Conservation (phyloP, 2,797 vertebrate species). For the Okamejei kenojei region DNA sequence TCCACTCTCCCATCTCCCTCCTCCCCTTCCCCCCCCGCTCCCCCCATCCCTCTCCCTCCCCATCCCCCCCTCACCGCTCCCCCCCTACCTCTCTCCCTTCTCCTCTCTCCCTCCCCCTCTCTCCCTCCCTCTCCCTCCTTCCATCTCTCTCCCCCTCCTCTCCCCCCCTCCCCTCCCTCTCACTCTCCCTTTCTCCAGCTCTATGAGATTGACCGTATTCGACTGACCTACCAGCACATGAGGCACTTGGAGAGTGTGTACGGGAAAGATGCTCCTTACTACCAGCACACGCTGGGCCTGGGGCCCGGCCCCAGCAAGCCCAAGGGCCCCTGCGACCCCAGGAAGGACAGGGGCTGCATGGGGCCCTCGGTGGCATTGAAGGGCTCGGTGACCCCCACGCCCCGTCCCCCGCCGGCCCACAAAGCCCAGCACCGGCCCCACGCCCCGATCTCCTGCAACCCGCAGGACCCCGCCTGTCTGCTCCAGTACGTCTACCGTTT, state of each 20-base stretch:
- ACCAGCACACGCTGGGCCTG: constrained; percentile 62
- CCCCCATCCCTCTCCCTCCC: no score
- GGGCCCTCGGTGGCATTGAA: constrained; percentile 40
- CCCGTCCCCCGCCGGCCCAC: constrained; percentile 41
- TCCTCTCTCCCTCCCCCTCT: no score
- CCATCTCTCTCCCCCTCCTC: no score
- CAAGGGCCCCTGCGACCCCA: constrained; percentile 54
- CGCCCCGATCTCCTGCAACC: constrained; percentile 58
- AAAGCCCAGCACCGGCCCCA: background rate
- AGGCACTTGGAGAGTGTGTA: constrained; percentile 60
- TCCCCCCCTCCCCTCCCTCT: no score
- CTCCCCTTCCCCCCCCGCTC: no score
- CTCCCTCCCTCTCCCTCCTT: no score
- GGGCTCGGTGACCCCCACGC: constrained; percentile 45
- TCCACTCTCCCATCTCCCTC: no score
- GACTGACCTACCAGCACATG: constrained; percentile 74
- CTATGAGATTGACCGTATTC: constrained; percentile 69
- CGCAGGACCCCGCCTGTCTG: constrained; percentile 59
- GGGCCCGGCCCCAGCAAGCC: constrained; percentile 31
- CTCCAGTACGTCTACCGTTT: background rate
- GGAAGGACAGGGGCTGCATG: constrained; percentile 62
- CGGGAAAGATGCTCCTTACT: constrained; percentile 61
- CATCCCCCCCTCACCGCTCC: no score
- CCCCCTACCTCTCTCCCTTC: no score
- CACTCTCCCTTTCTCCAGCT: constrained; percentile 49